phyloP scores from a whole-genome alignment of 2,113 vertebrate genomes.

The Callionymus lyra region DNA sequence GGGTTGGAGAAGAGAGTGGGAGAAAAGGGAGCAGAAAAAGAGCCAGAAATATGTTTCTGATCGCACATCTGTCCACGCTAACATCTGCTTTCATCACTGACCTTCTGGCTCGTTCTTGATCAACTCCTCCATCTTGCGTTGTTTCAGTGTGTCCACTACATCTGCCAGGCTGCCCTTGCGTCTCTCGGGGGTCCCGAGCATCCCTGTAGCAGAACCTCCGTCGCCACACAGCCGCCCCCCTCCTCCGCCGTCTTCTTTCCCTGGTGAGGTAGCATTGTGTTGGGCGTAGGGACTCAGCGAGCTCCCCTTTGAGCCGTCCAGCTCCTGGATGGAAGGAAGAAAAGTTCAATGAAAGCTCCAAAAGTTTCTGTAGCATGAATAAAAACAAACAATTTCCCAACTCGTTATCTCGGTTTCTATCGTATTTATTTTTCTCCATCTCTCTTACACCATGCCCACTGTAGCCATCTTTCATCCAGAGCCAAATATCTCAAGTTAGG shows the following conservation, averaged over 20 bases:
- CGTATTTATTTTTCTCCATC: conserved; percentile 26
- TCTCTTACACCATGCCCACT: conserved; percentile 17
- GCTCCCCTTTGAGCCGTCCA: conserved; percentile 86
- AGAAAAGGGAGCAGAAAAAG: conserved; percentile 12
- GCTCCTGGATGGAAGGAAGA: conserved; percentile 67
- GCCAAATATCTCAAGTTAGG: conserved; percentile 55
- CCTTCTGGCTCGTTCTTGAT: conserved; percentile 98
- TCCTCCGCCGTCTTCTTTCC: conserved; percentile 78
- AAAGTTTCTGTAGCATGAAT: not conserved
- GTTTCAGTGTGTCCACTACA: conserved; percentile 96
- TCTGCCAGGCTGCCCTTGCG: conserved; percentile 97
- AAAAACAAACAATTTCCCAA: conserved; percentile 9
- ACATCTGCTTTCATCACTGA: conserved; percentile 60
- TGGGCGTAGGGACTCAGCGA: conserved; percentile 85
- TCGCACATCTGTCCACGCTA: conserved; percentile 35
- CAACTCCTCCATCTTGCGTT: conserved; percentile 98
- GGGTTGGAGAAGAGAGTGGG: conserved; percentile 1
- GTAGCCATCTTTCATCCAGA: conserved; percentile 50
- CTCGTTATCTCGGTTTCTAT: conserved; percentile 42
- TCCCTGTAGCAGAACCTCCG: conserved; percentile 68
- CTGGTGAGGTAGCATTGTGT: conserved; percentile 98
- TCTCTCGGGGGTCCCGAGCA: conserved; percentile 87
- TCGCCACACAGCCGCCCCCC: conserved; percentile 83
- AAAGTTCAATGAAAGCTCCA: not conserved
- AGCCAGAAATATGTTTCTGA: conserved; percentile 4